Evolutionary conservation across 2,797 vertebrate genomes (phyloP), one percentile per base, ranked within the genome.

Genomic region (Brachymystax lenok): DNA sequence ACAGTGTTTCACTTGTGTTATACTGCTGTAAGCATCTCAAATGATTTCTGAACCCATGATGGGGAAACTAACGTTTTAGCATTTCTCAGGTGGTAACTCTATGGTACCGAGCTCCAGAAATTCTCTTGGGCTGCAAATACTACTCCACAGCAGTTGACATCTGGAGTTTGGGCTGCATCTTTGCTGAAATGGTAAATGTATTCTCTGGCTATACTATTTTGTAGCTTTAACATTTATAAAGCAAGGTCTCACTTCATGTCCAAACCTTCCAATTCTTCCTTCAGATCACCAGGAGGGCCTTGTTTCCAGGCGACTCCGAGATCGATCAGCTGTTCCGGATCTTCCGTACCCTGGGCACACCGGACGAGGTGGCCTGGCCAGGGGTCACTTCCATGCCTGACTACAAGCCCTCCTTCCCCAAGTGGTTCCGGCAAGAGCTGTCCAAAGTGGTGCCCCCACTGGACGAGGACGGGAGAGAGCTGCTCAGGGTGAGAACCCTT

Each of bases 91-190:
- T 99, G 82, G 97, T 99, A 72, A 99, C 97, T 0, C 91, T 99
- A 80, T 99, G 97, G 97, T 99, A 99, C 91, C 89, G 97, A 84
- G 97, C 97, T 52, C 97, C 97, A 3, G 97, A 99, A 91, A 98
- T 99, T 81, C 96, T 99, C 69, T 92, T 98, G 79, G 97, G 97
- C 46, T 98, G 97, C 90, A 98, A 98, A 88, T 99, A 96, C 89
- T 99, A 99, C 86, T 98, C 97, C 13, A 99, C 97, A 59, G 96
- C 97, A 6, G 97, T 99, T 1, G 97, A 99, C 86, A 97, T 99
- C 89, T 99, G 97, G 97, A 99, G 97, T 83, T 87, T 99, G 73
- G 97, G 97, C 24, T 99, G 97, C 89, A 99, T 99, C 88, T 99
- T 99, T 85, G 97, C 97, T 27, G 97, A 98, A 93, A 98, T 99